These are phyloP conservation scores for Bembecia ichneumoniformis DNA, from an alignment of 2,888 invertebrate genomes.

Conservation along the genomic window DNA sequence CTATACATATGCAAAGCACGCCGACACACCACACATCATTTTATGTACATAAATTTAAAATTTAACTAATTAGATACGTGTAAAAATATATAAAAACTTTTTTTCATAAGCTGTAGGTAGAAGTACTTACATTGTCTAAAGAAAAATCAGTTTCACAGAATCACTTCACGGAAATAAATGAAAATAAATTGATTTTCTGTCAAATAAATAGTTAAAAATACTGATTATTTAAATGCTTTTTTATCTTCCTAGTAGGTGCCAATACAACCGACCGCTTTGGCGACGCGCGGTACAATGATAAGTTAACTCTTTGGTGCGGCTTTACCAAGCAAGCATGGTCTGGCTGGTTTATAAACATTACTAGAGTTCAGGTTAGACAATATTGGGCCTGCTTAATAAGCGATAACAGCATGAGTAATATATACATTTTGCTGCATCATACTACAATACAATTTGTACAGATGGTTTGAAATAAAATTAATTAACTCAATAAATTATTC, in stretches of 20 bases:
- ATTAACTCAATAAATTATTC: no score
- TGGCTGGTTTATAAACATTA: neutral
- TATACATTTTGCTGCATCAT: neutral
- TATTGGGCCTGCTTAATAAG: neutral
- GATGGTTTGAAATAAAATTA: no score
- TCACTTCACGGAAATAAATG: neutral
- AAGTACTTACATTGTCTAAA: neutral
- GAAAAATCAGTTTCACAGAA: neutral
- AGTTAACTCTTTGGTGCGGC: constrained; percentile 8
- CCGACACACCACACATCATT: neutral
- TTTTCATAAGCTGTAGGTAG: neutral
- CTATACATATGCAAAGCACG: neutral
- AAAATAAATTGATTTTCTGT: neutral
- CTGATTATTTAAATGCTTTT: neutral
- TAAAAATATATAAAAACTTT: no score
- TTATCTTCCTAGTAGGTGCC: neutral
- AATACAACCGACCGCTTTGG: constrained; percentile 17
- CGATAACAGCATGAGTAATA: neutral
- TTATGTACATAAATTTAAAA: neutral
- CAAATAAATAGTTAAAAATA: neutral
- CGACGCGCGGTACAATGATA: constrained; percentile 42
- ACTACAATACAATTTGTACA: neutral
- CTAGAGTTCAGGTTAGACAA: neutral
- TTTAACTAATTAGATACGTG: neutral
- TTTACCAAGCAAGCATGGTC: neutral